Percentiles rank a stretch among this genome's conserved stretches.
Conservation (phyloP, 1,140 invertebrate genomes). For the Scylla paramamosain region DNA sequence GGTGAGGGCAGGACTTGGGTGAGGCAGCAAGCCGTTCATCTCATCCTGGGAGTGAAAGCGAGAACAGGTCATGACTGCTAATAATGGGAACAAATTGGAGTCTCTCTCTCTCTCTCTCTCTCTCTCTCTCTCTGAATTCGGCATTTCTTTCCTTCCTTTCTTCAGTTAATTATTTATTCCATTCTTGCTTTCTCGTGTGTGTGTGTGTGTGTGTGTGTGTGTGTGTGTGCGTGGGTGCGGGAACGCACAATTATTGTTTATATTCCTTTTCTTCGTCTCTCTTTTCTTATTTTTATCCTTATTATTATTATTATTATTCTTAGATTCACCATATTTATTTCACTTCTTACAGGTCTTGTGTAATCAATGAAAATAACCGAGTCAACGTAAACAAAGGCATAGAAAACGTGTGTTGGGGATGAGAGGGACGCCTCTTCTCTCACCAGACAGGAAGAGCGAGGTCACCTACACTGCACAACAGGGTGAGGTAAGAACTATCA, state of each 20-base stretch:
- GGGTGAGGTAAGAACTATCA: too few relatives aligned
- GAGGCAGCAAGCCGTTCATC: neutral
- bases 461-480: too few relatives aligned
- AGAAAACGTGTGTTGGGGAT: too few relatives aligned
- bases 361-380: too few relatives aligned
- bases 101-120: neutral
- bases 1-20: neutral
- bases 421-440: too few relatives aligned
- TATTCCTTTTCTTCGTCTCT: neutral
- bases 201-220: slow-evolving; percentile 30
- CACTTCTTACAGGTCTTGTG: too few relatives aligned
- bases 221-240: neutral
- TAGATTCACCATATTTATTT: neutral
- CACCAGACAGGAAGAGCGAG: too few relatives aligned
- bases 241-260: too few relatives aligned
- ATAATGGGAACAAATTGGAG: neutral
- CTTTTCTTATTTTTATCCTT: neutral
- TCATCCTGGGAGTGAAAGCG: neutral
- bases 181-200: neutral
- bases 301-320: neutral
- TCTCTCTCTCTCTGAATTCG: neutral
- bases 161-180: neutral
- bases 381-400: too few relatives aligned
- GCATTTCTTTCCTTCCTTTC: neutral
- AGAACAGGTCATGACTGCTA: neutral